A percentile compares a stretch with the other conserved stretches of the same genome.
Evolutionary conservation across 2,888 invertebrate species (phyloP).

Genomic region (Limnephilus rhombicus): DNA sequence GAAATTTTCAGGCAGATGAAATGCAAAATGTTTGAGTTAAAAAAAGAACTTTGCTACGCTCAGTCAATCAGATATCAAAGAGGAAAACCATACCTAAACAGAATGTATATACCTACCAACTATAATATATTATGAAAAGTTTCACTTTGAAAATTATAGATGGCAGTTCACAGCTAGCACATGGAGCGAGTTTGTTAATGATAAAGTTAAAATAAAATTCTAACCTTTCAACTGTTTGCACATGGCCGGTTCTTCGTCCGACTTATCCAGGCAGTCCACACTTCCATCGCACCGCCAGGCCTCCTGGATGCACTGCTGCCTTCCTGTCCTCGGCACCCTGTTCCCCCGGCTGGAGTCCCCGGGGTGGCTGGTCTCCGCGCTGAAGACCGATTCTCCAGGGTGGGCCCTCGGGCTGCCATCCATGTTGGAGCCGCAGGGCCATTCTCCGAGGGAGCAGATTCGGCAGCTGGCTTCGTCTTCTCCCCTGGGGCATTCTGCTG

Average conservation of each 20-base stretch:
- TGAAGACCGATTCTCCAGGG: constrained; percentile 83
- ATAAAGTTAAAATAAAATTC: not conserved
- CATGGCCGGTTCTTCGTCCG: constrained; percentile 80
- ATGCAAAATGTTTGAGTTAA: too few relatives aligned
- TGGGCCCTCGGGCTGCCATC: constrained; percentile 84
- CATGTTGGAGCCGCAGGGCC: constrained; percentile 55
- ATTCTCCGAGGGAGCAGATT: constrained; percentile 67
- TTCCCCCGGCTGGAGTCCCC: constrained; percentile 67
- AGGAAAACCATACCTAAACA: too few relatives aligned
- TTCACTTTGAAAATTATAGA: too few relatives aligned
- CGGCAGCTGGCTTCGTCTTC: constrained; percentile 84
- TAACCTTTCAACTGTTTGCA: constrained; percentile 53
- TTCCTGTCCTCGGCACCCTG: constrained; percentile 68
- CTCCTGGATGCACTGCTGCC: constrained; percentile 79
- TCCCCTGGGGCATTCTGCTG: constrained; percentile 83
- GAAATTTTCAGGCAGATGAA: too few relatives aligned
- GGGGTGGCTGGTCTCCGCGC: constrained; percentile 71
- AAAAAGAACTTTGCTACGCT: too few relatives aligned
- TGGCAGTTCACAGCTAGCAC: too few relatives aligned
- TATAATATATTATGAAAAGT: too few relatives aligned
- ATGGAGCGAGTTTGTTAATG: too few relatives aligned
- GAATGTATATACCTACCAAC: too few relatives aligned
- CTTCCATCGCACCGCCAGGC: constrained; percentile 80
- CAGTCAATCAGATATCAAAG: too few relatives aligned
- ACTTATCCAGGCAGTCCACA: constrained; percentile 84